These are phyloP conservation scores for Perca schrenkii DNA, from an alignment of 2,113 vertebrate species.

Conservation along the genomic window DNA sequence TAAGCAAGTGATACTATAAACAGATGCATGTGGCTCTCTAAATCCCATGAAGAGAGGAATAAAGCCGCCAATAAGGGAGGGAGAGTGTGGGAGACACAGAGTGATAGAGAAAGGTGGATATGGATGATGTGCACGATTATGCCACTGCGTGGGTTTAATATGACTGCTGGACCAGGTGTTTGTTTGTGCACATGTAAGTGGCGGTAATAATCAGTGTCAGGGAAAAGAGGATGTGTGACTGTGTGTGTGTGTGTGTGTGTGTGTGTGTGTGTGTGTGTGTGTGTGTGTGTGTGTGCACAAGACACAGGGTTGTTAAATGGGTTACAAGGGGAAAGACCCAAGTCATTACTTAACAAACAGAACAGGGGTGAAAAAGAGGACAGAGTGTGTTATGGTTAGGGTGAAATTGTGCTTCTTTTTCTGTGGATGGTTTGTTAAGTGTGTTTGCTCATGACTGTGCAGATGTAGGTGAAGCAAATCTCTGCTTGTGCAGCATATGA, in stretches of 20 bases:
- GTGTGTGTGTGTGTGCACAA: constrained; percentile 1
- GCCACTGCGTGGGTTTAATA: constrained; percentile 55
- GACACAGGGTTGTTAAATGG: constrained; percentile 8
- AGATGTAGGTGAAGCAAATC: background rate
- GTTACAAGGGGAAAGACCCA: constrained; percentile 20
- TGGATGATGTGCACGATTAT: constrained; percentile 44
- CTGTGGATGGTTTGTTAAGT: constrained; percentile 23
- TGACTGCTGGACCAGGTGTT: constrained; percentile 50
- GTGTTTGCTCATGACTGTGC: constrained; percentile 62
- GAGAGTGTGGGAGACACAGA: constrained; percentile 26
- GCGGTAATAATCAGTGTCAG: constrained; percentile 38
- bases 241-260: background rate
- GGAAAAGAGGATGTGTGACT: constrained; percentile 18
- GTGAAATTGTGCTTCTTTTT: constrained; percentile 27
- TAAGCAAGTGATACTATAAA: constrained; percentile 15
- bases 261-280: background rate
- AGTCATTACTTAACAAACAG: constrained; percentile 40
- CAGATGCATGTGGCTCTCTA: constrained; percentile 3
- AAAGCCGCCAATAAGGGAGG: constrained; percentile 26
- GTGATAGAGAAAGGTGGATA: constrained; percentile 28
- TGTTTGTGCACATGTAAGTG: constrained; percentile 53
- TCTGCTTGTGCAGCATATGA: constrained; percentile 8
- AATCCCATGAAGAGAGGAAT: constrained; percentile 9
- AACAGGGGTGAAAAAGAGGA: constrained; percentile 35
- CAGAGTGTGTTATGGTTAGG: background rate